Percentiles rank a stretch among this genome's conserved stretches.
Evolutionary conservation across 2,888 invertebrate genomes (phyloP).

Genomic region (Drosophila yooni): DNA sequence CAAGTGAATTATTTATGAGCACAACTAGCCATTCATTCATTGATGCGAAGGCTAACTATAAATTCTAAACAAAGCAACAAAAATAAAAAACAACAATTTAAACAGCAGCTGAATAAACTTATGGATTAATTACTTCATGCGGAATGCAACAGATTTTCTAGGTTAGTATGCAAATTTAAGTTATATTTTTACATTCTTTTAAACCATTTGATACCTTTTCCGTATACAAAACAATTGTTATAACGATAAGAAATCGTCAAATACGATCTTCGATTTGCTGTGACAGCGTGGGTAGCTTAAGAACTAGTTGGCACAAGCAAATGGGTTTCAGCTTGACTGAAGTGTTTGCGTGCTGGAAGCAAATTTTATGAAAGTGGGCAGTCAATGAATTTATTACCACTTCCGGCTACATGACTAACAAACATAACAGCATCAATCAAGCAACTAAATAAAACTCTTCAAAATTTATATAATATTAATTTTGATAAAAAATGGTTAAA

Average conservation of each 20-base stretch:
- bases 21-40: conserved; percentile 21
- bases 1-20: conserved; percentile 50
- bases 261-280: not conserved
- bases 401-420: conserved; percentile 41
- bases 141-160: conserved; percentile 8
- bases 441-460: conserved; percentile 18
- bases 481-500: not conserved
- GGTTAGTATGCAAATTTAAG: conserved; percentile 33
- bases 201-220: not conserved
- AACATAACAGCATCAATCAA: not conserved
- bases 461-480: conserved; percentile 17
- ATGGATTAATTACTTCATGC: conserved; percentile 21
- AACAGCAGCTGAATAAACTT: conserved; percentile 36
- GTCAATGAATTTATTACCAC: conserved; percentile 35
- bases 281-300: conserved; percentile 31
- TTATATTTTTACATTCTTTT: conserved; percentile 3
- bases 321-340: conserved; percentile 21
- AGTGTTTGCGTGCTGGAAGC: conserved; percentile 10
- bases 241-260: conserved; percentile 30
- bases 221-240: conserved; percentile 17
- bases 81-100: conserved; percentile 1
- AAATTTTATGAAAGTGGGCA: conserved; percentile 36
- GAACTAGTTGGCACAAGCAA: conserved; percentile 29
- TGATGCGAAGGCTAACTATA: conserved; percentile 35
- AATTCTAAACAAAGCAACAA: not conserved